Evolutionary conservation across 2,888 invertebrate species (phyloP).

Genomic region (Autographa pulchrina): DNA sequence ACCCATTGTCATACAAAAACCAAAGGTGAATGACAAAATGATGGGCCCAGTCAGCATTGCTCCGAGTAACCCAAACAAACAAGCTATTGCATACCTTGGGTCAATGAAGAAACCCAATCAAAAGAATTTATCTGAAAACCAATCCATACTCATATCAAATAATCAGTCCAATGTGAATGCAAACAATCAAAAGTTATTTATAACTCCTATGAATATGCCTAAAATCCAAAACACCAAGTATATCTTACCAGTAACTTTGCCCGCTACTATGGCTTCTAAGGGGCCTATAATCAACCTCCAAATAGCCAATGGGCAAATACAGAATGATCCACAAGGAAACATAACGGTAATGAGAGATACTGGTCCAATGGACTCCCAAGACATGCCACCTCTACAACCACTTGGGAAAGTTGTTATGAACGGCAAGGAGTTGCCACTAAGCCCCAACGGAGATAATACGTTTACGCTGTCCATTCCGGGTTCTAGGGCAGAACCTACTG

Average conservation of each 20-base stretch:
- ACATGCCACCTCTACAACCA: conserved; percentile 85
- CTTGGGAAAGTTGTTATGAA: conserved; percentile 77
- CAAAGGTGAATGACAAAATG: conserved; percentile 84
- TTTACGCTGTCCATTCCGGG: conserved; percentile 83
- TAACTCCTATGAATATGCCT: conserved; percentile 89
- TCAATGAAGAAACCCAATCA: conserved; percentile 87
- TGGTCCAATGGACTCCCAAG: conserved; percentile 72
- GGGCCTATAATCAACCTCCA: conserved; percentile 91
- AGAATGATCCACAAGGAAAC: conserved; percentile 90
- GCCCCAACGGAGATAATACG: conserved; percentile 77
- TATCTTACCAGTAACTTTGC: conserved; percentile 85
- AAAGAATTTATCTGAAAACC: conserved; percentile 80
- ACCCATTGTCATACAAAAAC: conserved; percentile 90
- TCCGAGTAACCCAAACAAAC: conserved; percentile 79
- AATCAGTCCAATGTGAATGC: conserved; percentile 80
- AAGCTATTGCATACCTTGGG: conserved; percentile 88
- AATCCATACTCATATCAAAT: conserved; percentile 84
- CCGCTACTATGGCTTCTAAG: conserved; percentile 89
- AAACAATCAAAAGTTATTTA: conserved; percentile 88
- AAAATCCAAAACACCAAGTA: conserved; percentile 89
- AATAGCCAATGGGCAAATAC: conserved; percentile 91
- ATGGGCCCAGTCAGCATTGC: conserved; percentile 86
- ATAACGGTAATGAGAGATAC: conserved; percentile 90
- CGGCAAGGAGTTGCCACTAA: conserved; percentile 79
- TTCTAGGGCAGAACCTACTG: conserved; percentile 85